Conservation (phyloP, 2,113 vertebrate species). For the Neogale vison region DNA sequence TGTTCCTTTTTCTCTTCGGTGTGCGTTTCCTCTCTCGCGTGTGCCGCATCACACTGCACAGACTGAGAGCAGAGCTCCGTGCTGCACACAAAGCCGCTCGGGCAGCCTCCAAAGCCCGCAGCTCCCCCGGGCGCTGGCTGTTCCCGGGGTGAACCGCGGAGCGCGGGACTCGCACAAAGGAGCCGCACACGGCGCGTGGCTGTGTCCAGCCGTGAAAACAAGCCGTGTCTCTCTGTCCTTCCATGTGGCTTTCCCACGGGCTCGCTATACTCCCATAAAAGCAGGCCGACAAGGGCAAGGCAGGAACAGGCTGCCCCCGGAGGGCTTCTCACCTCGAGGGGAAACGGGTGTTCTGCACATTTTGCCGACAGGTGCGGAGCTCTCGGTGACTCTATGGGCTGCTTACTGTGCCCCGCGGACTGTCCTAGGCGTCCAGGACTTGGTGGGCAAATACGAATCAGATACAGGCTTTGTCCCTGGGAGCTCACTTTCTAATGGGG, state of each 20-base stretch:
- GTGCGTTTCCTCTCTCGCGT: neutral
- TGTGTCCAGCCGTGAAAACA: neutral
- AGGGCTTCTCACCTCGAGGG: neutral
- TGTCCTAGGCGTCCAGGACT: neutral
- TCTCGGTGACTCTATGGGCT: accelerated
- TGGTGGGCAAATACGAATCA: neutral
- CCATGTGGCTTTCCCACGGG: accelerated
- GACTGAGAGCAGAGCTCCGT: neutral
- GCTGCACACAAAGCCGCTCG: neutral
- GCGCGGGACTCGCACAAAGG: neutral
- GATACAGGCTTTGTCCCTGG: neutral
- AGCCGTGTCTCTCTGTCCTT: neutral
- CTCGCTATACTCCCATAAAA: accelerated
- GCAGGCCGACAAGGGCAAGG: accelerated
- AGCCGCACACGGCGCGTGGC: accelerated
- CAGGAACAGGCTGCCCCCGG: accelerated
- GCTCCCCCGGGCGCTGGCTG: accelerated
- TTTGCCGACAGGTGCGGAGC: accelerated
- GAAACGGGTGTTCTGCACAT: neutral
- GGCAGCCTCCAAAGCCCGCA: neutral
- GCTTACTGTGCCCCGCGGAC: neutral
- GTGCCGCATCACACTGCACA: neutral
- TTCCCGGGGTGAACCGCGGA: neutral
- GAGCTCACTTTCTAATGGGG: neutral
- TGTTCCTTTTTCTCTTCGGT: neutral